Conservation (phyloP, 2,888 invertebrate species). For the Oxystoma pomonae region DNA sequence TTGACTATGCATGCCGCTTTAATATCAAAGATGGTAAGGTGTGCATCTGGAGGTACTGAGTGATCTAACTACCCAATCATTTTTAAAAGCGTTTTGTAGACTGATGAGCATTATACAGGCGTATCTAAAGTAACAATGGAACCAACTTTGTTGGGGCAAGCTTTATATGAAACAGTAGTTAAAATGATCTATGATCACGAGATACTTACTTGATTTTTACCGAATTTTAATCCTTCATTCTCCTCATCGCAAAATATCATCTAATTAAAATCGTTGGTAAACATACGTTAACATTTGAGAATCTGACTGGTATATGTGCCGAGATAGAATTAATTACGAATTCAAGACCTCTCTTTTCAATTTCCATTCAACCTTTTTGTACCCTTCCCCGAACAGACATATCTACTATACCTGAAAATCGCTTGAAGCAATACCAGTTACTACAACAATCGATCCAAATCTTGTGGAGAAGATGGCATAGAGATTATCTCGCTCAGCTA, state of each 20-base stretch:
- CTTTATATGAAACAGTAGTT: not conserved
- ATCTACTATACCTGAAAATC: not conserved
- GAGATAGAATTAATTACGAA: not conserved
- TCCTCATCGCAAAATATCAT: conserved; percentile 10
- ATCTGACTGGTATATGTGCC: not conserved
- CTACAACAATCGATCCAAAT: not conserved
- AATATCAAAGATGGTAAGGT: no score
- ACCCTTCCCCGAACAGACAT: not conserved
- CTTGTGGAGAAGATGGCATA: conserved; percentile 3
- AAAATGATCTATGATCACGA: conserved; percentile 10
- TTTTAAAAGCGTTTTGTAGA: no score
- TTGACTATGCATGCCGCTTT: no score
- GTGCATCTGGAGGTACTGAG: no score
- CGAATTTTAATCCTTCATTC: no score
- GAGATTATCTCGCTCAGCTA: not conserved
- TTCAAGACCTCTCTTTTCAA: no score
- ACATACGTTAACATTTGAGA: conserved; percentile 8
- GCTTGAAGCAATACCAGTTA: not conserved
- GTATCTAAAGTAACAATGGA: conserved; percentile 20
- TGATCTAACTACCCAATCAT: no score
- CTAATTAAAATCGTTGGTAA: conserved; percentile 8
- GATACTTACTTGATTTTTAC: no score
- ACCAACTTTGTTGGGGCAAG: conserved; percentile 19
- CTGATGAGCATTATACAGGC: no score
- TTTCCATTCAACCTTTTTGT: no score